These are phyloP conservation scores for Nesometra sesokonis DNA, from an alignment of 35 echinoderm and acorn worm genomes.

Conservation along the genomic window DNA sequence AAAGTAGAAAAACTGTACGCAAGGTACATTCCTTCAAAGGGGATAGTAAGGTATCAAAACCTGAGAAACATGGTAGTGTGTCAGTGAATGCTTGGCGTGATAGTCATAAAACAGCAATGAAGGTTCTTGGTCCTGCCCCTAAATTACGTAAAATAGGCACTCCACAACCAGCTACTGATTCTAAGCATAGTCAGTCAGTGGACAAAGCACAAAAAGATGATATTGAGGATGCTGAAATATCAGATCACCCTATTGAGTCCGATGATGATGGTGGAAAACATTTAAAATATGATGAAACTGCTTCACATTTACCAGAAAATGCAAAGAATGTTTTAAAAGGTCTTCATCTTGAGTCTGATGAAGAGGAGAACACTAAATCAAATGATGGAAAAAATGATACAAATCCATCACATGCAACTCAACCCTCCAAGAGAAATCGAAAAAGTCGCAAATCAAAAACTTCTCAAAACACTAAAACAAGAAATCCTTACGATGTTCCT, in stretches of 20 bases:
- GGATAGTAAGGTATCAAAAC: slow-evolving; percentile 26
- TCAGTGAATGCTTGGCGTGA: slow-evolving; percentile 69
- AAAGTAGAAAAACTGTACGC: slow-evolving; percentile 38
- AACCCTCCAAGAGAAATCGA: background rate
- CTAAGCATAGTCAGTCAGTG: background rate
- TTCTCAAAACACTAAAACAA: slow-evolving; percentile 4
- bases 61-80: slow-evolving; percentile 29
- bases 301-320: slow-evolving; percentile 38
- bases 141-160: slow-evolving; percentile 8
- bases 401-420: background rate
- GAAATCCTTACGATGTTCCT: background rate
- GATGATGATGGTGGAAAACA: slow-evolving; percentile 14
- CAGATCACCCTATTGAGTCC: slow-evolving; percentile 34
- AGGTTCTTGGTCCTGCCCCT: slow-evolving; percentile 67
- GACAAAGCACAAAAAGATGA: slow-evolving; percentile 2
- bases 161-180: slow-evolving; percentile 17
- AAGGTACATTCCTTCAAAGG: slow-evolving; percentile 40
- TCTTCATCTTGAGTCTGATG: slow-evolving; percentile 46
- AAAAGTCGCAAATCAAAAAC: slow-evolving; percentile 21
- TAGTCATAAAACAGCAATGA: slow-evolving; percentile 59
- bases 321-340: slow-evolving; percentile 79
- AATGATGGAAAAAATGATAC: background rate
- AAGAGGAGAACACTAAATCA: slow-evolving; percentile 31
- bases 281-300: background rate
- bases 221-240: slow-evolving; percentile 16